Evolutionary conservation across 2,113 vertebrate species (phyloP).

Genomic region (Lepus americanus): DNA sequence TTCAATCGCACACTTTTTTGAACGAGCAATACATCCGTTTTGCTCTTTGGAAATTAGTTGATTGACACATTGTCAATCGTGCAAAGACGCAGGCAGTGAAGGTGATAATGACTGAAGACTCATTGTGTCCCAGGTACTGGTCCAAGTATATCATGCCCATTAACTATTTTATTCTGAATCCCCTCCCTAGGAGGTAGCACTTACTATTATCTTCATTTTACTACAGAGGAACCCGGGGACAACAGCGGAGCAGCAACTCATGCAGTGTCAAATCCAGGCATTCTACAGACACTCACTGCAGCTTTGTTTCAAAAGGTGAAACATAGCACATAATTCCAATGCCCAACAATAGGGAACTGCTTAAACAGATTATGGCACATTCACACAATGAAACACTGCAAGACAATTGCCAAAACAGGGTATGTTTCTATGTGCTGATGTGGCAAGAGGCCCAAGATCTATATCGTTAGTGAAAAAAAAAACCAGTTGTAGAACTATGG

Average conservation of each 20-base stretch:
- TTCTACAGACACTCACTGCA: neutral
- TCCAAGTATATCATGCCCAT: rapidly evolving
- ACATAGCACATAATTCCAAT: neutral
- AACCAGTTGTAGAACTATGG: neutral
- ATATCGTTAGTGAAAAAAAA: neutral
- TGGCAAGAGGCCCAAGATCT: neutral
- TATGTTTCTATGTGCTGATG: neutral
- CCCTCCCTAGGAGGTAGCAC: no score
- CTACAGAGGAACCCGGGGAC: neutral
- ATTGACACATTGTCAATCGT: neutral
- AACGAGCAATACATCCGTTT: neutral
- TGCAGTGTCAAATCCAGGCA: neutral
- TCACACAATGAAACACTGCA: rapidly evolving
- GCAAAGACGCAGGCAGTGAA: neutral
- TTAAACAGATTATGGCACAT: neutral
- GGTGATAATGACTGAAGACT: rapidly evolving
- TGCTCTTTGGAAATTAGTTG: neutral
- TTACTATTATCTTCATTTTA: no score
- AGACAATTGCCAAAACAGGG: rapidly evolving
- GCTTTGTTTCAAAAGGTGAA: neutral
- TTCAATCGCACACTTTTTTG: neutral
- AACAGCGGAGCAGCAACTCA: neutral
- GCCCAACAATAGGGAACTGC: neutral
- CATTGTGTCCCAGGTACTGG: neutral
- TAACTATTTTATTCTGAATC: no score